These are phyloP conservation scores for Archegozetes longisetosus DNA, from an alignment of 1,140 invertebrate genomes.

Conservation along the genomic window DNA sequence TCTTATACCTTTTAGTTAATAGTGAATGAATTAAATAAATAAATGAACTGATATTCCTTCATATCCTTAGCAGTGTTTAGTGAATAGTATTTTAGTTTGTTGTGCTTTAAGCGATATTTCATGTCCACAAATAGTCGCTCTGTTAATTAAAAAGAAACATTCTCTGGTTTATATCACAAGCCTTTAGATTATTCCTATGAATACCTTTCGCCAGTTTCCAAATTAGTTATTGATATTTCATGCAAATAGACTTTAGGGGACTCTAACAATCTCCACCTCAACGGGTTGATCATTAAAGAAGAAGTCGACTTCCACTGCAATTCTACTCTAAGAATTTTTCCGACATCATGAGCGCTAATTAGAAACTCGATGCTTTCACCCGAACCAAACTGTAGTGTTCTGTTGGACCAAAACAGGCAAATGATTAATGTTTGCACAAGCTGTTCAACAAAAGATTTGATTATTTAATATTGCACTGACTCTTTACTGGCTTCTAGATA, in stretches of 20 bases:
- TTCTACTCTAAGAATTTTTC: constrained; percentile 42
- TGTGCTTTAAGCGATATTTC: too few species aligned
- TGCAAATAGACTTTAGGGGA: constrained; percentile 33
- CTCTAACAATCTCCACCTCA: constrained; percentile 55
- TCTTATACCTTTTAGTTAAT: too few species aligned
- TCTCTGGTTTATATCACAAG: too few species aligned
- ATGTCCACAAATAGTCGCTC: too few species aligned
- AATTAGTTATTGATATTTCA: constrained; percentile 20
- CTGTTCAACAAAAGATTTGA: too few species aligned
- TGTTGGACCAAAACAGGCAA: constrained; percentile 10
- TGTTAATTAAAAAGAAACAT: too few species aligned
- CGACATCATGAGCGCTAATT: constrained; percentile 50
- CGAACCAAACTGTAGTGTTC: neutral
- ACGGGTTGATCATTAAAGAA: constrained; percentile 51
- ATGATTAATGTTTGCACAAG: too few species aligned
- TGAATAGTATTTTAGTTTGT: too few species aligned
- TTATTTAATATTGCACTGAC: constrained; percentile 22
- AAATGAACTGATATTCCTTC: too few species aligned
- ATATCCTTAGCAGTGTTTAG: too few species aligned
- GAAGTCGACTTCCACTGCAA: constrained; percentile 45
- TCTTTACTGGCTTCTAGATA: constrained; percentile 22
- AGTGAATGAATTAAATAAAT: too few species aligned
- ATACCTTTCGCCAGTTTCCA: constrained; percentile 25
- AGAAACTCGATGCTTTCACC: constrained; percentile 31
- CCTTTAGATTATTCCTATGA: too few species aligned